Evolutionary conservation across 2,888 invertebrate species (phyloP).

Genomic region (Apodemia mormo): DNA sequence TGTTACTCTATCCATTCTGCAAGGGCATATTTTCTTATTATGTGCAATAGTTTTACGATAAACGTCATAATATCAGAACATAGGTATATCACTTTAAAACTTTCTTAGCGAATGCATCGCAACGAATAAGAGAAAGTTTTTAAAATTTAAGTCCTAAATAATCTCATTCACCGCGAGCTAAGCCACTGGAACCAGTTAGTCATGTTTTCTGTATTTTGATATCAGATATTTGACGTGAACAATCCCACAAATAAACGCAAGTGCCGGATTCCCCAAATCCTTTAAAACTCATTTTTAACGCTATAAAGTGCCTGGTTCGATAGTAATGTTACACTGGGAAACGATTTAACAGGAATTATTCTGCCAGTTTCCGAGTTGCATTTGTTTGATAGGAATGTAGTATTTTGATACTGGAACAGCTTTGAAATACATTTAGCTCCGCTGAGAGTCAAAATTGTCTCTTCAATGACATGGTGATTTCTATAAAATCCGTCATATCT

Average conservation of each 20-base stretch:
- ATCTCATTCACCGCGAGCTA: no score
- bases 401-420: constrained; percentile 9
- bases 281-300: not conserved
- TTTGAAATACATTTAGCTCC: not conserved
- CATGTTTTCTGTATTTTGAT: no score
- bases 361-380: constrained; percentile 10
- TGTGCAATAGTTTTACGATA: no score
- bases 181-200: no score
- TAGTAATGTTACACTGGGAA: constrained; percentile 9
- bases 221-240: constrained; percentile 6
- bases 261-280: not conserved
- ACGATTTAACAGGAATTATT: constrained; percentile 1
- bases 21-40: no score
- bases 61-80: no score
- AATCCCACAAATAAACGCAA: constrained; percentile 9
- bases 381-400: constrained; percentile 11
- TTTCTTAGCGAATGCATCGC: no score
- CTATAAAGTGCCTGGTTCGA: constrained; percentile 25
- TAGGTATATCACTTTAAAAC: no score
- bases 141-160: no score
- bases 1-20: no score
- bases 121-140: no score
- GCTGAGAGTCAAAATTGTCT: not conserved
- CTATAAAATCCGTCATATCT: no score
- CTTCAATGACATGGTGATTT: not conserved